These are phyloP conservation scores for Tautogolabrus adspersus DNA, from an alignment of 2,113 vertebrate species.

Conservation along the genomic window DNA sequence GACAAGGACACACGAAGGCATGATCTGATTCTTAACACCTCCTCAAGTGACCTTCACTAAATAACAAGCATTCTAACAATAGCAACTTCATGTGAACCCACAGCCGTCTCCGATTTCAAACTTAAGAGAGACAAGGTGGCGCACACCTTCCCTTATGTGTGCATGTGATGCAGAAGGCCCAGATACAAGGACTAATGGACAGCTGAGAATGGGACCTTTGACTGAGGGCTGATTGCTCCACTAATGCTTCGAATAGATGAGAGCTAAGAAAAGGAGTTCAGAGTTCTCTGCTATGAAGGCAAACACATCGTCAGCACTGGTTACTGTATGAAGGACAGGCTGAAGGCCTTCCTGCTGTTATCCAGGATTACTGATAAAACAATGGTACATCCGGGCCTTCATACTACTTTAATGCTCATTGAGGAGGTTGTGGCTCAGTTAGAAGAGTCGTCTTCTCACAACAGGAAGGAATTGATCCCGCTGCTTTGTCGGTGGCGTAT, in stretches of 20 bases:
- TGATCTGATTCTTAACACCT: conserved; percentile 70
- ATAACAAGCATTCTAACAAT: conserved; percentile 74
- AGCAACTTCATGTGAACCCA: conserved; percentile 55
- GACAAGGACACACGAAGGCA: conserved; percentile 65
- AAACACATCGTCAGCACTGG: not conserved
- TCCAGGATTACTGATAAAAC: not conserved
- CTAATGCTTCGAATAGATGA: conserved; percentile 41
- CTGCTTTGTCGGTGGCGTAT: too few species aligned
- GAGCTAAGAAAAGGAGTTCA: conserved; percentile 26
- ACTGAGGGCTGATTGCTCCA: not conserved
- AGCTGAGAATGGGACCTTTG: conserved; percentile 66
- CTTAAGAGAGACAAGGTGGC: conserved; percentile 59
- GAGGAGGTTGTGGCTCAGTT: too few species aligned
- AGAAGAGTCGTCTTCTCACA: too few species aligned
- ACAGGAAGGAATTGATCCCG: too few species aligned
- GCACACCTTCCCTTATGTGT: conserved; percentile 38
- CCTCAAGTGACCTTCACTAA: conserved; percentile 72
- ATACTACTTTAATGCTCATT: too few species aligned
- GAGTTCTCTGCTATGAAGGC: not conserved
- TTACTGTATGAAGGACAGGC: not conserved
- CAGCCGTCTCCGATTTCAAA: conserved; percentile 54
- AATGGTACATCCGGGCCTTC: conserved; percentile 4
- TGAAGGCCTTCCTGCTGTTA: not conserved
- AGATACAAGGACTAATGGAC: conserved; percentile 40
- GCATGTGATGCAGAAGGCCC: conserved; percentile 30